These are phyloP conservation scores for Ranitomeya variabilis DNA, from an alignment of 2,113 vertebrate genomes.

Conservation along the genomic window DNA sequence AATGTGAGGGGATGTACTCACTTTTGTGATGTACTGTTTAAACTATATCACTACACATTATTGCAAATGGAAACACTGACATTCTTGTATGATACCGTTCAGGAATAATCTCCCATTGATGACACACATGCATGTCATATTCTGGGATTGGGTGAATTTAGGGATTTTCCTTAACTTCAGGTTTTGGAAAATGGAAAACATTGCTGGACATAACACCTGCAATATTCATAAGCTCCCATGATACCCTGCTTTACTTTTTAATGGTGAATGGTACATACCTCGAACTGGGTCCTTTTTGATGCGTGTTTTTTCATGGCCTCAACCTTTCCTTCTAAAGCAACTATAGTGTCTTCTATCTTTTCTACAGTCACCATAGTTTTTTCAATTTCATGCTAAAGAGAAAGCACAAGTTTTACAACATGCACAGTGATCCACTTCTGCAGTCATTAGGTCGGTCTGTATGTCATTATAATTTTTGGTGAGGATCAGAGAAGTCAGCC, in stretches of 20 bases:
- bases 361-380: not conserved
- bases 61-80: too few species aligned
- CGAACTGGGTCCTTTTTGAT: not conserved
- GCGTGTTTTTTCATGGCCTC: not conserved
- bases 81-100: too few species aligned
- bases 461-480: not conserved
- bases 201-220: not conserved
- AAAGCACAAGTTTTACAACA: not conserved
- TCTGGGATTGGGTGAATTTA: too few species aligned
- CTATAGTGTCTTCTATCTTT: not conserved
- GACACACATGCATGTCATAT: too few species aligned
- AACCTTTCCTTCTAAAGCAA: too few species aligned
- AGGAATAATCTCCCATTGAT: too few species aligned
- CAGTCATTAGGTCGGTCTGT: not conserved
- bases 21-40: too few species aligned
- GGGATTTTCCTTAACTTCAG: too few species aligned
- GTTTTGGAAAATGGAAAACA: not conserved
- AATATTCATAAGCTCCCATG: not conserved
- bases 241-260: not conserved
- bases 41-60: too few species aligned
- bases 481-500: not conserved
- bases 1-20: too few species aligned
- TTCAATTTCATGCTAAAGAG: not conserved
- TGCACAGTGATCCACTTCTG: too few species aligned
- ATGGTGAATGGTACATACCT: not conserved